Evolutionary conservation across 2,113 vertebrate species (phyloP), one percentile per base, ranked within the genome.

Genomic region (Perccottus glenii): DNA sequence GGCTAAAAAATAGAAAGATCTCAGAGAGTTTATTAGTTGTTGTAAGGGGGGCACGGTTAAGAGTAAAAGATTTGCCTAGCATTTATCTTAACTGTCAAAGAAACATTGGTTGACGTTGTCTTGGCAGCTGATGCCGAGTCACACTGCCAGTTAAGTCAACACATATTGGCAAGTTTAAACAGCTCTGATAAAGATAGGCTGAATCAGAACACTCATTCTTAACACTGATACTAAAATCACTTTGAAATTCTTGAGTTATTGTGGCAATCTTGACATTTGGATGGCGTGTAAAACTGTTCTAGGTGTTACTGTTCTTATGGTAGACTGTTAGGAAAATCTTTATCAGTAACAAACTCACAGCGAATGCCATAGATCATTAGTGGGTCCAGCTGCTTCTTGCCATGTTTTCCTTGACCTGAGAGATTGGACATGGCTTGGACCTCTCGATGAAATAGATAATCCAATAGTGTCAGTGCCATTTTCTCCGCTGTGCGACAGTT

Each of bases 341-440:
- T 7, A 43, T 43, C 7, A 43, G 10, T 6, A 43, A 6, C 6
- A 6, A 42, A 94, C 96, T 97, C 85, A 99, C 98, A 99, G 56
- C 98, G 94, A 79, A 99, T 97, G 33, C 96, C 98, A 0, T 99
- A 99, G 87, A 99, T 99, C 94, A 98, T 99, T 76, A 99, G 95
- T 0, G 97, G 97, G 73, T 99, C 98, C 2, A 99, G 94, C 82
- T 99, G 98, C 77, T 98, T 99, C 90, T 99, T 99, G 79, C 98
- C 96, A 0, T 98, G 98, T 84, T 98, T 98, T 19, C 96, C 97
- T 76, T 98, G 98, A 32, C 98, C 98, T 0, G 98, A 99, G 5
- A 99, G 95, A 90, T 99, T 99, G 81, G 97, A 99, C 83, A 98
- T 95, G 3, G 98, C 98, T 84, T 99, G 97, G 73, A 99, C 93